Evolutionary conservation across 2,888 invertebrate species (phyloP), one percentile per base, ranked within the genome.

Genomic region (Hermaeophaga mercurialis): DNA sequence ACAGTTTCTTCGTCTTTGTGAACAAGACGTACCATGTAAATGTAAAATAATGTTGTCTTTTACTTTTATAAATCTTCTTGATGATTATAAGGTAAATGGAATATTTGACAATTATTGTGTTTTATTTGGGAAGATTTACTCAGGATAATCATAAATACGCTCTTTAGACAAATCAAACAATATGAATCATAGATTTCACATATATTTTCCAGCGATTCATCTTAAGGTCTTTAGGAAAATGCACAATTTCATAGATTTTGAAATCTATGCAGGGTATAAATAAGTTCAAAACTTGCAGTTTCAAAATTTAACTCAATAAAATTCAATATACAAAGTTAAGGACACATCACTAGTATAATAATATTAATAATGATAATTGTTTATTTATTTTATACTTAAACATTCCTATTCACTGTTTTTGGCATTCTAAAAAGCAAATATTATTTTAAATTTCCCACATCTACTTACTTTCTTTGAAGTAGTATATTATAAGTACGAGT

Each of bases 271-370:
- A 75, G 75, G 76, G 75, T 75, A 75, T 66, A 66, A 60, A 65
- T 66, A 62, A 71, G 73, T 73, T 73, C 72, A 72, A 72, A 73
- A 72, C 66, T 68, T 68, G 67, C 69, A 66, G 65, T 69, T 68
- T 67, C 67, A 66, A 70, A 70, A 65, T 66, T 65, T 63, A 70
- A 71, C 33, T 70, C 66, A 66, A 63, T 67, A 62, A 62, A 58
- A 43, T 48, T 59, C 58, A 64, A 63, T 63, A 66, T 67, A 72
- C 71, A 73, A 74, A 73, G 64, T 68, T 69, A 63, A 72, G 69
- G 75, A 76, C 75, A 75, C 76, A 76, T 76, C 75, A 77, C 70
- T 76, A 75, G 74, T 65, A 39, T 63, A 56, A 68, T 71, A 69
- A 70, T 65, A 56, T 61, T 57, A 14, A 18, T 14, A 22, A 47